Percentiles rank a stretch among this genome's conserved stretches.
Evolutionary conservation across 2,888 invertebrate species (phyloP).

Genomic region (Lithophane ornitopus): DNA sequence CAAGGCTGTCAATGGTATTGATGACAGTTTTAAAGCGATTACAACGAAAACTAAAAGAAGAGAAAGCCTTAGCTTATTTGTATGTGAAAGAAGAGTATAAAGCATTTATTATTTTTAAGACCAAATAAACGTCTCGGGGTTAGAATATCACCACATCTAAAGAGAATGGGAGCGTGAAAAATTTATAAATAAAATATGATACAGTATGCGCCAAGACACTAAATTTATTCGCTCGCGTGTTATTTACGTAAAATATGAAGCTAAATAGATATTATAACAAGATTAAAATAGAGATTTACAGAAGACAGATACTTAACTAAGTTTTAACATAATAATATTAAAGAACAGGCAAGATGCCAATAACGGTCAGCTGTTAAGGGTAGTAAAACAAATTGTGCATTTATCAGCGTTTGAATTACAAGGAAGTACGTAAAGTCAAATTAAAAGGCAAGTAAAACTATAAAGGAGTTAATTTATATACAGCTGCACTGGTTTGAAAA

Average conservation of each 20-base stretch:
- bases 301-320: background rate
- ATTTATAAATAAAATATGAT: constrained; percentile 1
- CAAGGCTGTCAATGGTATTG: background rate
- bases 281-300: background rate
- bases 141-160: background rate
- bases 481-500: background rate
- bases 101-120: background rate
- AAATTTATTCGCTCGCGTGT: constrained; percentile 30
- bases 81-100: background rate
- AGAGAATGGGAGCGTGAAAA: constrained; percentile 10
- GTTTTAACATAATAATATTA: background rate
- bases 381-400: background rate
- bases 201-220: background rate
- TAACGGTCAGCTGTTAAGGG: too few species aligned
- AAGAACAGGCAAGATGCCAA: background rate
- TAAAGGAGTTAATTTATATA: background rate
- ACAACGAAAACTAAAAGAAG: background rate
- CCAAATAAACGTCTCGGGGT: constrained; percentile 9
- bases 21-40: too few species aligned
- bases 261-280: background rate
- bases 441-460: constrained; percentile 2
- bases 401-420: background rate
- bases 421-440: background rate
- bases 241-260: constrained; percentile 18
- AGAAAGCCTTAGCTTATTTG: background rate